Evolutionary conservation across 2,797 vertebrate species (phyloP), one percentile per base, ranked within the genome.

Genomic region (Heliangelus exortis): DNA sequence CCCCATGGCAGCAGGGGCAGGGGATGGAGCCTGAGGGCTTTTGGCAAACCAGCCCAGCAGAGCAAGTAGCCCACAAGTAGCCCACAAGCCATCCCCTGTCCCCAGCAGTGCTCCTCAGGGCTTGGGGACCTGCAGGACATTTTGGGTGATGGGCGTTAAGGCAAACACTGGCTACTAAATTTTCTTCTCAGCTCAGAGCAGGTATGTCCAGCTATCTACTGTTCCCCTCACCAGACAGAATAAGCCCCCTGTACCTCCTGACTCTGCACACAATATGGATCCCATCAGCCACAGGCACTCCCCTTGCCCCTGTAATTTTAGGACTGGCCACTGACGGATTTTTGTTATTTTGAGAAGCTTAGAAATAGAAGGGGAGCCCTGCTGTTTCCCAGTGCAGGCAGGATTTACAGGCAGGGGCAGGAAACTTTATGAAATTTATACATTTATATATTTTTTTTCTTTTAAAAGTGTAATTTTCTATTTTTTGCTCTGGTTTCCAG

Each of bases 271-370:
- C 69, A 90, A 39, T 5, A 54, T 0, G 18, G 65, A 54, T 91
- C 73, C 90, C 93, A 96, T 88, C 87, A 90, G 81, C 63, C 9
- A 3, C 71, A 90, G 87, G 7, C 23, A 43, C 54, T 91, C 65
- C 55, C 18, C 36, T 80, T 9, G 28, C 47, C 57, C 75, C 75
- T 80, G 4, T 45, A 45, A 96, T 88, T 92, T 95, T 57, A 80
- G 43, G 77, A 95, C 96, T 84, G 97, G 82, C 54, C 78, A 57
- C 61, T 12, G 72, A 87, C 78, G 84, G 94, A 92, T 89, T 92
- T 90, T 71, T 33, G 36, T 61, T 19, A 83, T 36, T 82, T 68
- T 89, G 86, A 90, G 84, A 19, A 51, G 87, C 63, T 92, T 31
- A 69, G 74, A 20, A 85, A 54, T 8, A 1, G 2, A 62, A 82